A percentile compares a stretch with the other conserved stretches of the same genome.
Conservation (phyloP, 2,113 vertebrate species). For the Hirundichthys speculiger region DNA sequence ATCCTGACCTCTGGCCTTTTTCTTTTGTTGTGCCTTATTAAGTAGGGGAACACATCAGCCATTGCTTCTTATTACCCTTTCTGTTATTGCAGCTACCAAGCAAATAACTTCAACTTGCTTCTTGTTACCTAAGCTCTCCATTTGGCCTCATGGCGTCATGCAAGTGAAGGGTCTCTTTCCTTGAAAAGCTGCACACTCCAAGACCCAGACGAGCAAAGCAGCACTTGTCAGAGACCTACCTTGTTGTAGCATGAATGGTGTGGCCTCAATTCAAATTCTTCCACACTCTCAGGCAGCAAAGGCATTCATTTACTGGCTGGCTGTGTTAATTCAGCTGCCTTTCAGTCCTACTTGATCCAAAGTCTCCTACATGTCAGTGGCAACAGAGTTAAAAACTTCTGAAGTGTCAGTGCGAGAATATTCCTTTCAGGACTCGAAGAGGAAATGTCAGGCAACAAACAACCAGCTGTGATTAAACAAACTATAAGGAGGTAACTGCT, state of each 20-base stretch:
- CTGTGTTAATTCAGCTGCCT: slow-evolving; percentile 77
- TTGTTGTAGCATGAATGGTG: slow-evolving; percentile 72
- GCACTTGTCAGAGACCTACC: slow-evolving; percentile 66
- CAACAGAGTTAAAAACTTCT: slow-evolving; percentile 68
- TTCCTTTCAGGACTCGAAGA: slow-evolving; percentile 57
- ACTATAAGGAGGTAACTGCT: slow-evolving; percentile 38
- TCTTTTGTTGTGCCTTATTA: slow-evolving; percentile 71
- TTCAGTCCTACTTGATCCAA: slow-evolving; percentile 73
- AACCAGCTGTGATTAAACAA: slow-evolving; percentile 60
- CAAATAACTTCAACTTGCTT: slow-evolving; percentile 72
- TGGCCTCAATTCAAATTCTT: slow-evolving; percentile 75
- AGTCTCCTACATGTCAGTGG: slow-evolving; percentile 63
- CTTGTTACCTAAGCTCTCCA: slow-evolving; percentile 66
- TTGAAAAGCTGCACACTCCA: slow-evolving; percentile 60
- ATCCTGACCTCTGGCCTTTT: slow-evolving; percentile 66
- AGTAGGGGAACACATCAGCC: slow-evolving; percentile 68
- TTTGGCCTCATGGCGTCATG: slow-evolving; percentile 71
- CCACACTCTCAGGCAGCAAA: slow-evolving; percentile 68
- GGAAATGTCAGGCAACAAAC: slow-evolving; percentile 67
- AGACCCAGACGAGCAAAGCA: slow-evolving; percentile 56
- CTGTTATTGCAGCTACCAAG: slow-evolving; percentile 74
- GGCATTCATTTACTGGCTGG: slow-evolving; percentile 69
- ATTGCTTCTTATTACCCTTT: slow-evolving; percentile 68
- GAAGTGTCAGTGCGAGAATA: slow-evolving; percentile 66
- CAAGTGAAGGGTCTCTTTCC: slow-evolving; percentile 74